Base-by-base conservation (phyloP, 2,113 vertebrate species). In the Merops nubicus region DNA sequence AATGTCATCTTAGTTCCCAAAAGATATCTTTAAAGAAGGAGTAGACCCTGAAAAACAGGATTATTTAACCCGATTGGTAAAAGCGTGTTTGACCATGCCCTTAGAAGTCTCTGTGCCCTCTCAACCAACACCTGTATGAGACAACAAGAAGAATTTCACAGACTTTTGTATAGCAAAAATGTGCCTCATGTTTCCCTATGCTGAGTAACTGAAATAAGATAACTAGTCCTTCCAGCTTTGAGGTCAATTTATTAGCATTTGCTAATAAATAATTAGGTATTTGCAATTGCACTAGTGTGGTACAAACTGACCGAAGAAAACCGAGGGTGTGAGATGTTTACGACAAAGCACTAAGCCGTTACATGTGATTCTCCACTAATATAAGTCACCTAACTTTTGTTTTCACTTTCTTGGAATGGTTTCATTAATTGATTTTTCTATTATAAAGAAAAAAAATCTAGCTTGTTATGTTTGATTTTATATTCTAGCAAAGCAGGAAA, bases 361-460 rank as follows among this genome's bases (percentile, higher is more conserved):
- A 1, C 12, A 0, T 42, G 11, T 33, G 40, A 7, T 80, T 74
- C 12, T n/a, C 26, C 5, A 6, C 15, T 64, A 4, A 10, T 19
- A 7, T 3, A 43, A 77, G 3, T 64, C 4, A 56, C 10, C 11
- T 56, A 40, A 4, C 1, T 89, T 84, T 69, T 38, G 11, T 10
- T 38, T 73, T 4, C 15, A 1, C 65, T 93, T 81, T 33, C 5
- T 22, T 60, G 18, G 17, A 4, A 5, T 69, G 11, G 2, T 51
- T 84, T 54, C 31, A 40, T 14, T 68, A 5, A 28, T 21, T 74
- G 45, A 5, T 28, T 36, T 50, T 43, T 4, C 18, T 17, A 20
- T n/a, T 31, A 38, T n/a, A 26, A 50, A 20, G 34, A 36, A 22
- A 13, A 17, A 3, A 9, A 2, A 7, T 4, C 11, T 19, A 0